A percentile compares a stretch with the other conserved stretches of the same genome.
Conservation (phyloP, 1,140 invertebrate species). For the Drosophila orosa region DNA sequence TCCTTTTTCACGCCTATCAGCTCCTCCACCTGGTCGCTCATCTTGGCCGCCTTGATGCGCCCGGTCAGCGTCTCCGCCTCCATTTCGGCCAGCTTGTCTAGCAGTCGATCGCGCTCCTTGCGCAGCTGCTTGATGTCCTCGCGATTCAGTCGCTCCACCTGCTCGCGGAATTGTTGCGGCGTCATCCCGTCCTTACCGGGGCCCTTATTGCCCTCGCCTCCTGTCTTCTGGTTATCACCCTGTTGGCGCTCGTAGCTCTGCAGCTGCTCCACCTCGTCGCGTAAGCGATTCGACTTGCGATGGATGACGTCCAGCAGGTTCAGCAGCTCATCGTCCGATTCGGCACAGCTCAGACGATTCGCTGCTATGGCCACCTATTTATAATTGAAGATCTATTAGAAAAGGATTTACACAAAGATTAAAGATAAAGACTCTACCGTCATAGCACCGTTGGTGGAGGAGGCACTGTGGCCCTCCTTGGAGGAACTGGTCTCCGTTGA, state of each 20-base stretch:
- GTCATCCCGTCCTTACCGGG: constrained; percentile 55
- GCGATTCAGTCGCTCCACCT: constrained; percentile 79
- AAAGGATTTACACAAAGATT: background rate
- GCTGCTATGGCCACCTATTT: constrained; percentile 73
- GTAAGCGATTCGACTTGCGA: constrained; percentile 89
- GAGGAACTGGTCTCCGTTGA: constrained; percentile 92
- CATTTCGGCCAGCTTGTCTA: constrained; percentile 89
- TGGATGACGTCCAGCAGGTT: constrained; percentile 94
- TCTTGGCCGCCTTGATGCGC: constrained; percentile 87
- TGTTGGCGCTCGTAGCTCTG: constrained; percentile 72
- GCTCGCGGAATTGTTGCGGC: constrained; percentile 75
- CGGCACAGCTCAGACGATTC: constrained; percentile 81
- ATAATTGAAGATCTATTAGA: background rate
- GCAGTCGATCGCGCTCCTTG: constrained; percentile 89
- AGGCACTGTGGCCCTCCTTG: constrained; percentile 89
- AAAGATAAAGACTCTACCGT: constrained; percentile 39
- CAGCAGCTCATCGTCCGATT: constrained; percentile 92
- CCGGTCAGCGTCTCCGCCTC: constrained; percentile 89
- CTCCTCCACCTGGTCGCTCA: constrained; percentile 86
- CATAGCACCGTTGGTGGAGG: constrained; percentile 83
- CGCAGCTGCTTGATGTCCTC: constrained; percentile 86
- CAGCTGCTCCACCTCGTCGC: constrained; percentile 89
- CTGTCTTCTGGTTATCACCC: constrained; percentile 19
- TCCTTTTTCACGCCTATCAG: constrained; percentile 87
- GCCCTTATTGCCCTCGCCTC: constrained; percentile 35